Percentiles rank a stretch among this genome's conserved stretches.
These are phyloP conservation scores for Drosophila nasuta DNA, from an alignment of 1,140 invertebrate genomes.

Conservation along the genomic window DNA sequence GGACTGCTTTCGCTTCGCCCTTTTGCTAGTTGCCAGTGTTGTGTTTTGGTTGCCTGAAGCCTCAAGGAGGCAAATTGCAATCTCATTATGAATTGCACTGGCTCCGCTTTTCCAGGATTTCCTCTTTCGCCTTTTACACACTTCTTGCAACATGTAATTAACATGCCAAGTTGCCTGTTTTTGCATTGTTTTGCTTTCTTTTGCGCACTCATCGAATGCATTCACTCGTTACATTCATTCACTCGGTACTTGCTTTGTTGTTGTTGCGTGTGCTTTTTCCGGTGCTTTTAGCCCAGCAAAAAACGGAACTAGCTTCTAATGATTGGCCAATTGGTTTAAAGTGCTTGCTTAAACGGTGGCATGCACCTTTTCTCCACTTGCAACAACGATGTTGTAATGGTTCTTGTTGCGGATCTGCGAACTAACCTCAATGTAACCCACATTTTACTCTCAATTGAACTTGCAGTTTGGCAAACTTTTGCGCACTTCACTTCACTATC, in stretches of 20 bases:
- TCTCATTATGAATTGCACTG: slow-evolving; percentile 45
- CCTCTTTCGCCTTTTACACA: slow-evolving; percentile 34
- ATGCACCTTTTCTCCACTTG: not conserved
- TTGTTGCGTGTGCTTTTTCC: not conserved
- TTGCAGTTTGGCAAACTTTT: slow-evolving; percentile 13
- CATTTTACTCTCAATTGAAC: slow-evolving; percentile 25
- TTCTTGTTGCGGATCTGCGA: no score
- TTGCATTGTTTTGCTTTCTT: slow-evolving; percentile 21
- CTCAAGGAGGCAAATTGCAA: slow-evolving; percentile 31
- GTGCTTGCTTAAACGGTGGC: slow-evolving; percentile 3
- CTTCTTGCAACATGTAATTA: slow-evolving; percentile 43
- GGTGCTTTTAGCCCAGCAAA: not conserved
- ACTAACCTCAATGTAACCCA: slow-evolving; percentile 24
- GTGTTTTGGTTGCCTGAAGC: slow-evolving; percentile 10
- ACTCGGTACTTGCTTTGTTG: not conserved
- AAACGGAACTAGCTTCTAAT: slow-evolving; percentile 20
- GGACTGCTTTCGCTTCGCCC: slow-evolving; percentile 5
- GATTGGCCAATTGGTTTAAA: slow-evolving; percentile 27
- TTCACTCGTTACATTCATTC: slow-evolving; percentile 13
- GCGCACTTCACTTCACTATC: slow-evolving; percentile 1
- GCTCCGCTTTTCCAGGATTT: slow-evolving; percentile 49
- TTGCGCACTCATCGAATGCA: slow-evolving; percentile 11
- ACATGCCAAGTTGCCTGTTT: slow-evolving; percentile 31
- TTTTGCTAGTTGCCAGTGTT: not conserved
- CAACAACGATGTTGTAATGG: no score